Conservation (phyloP, 1,140 invertebrate genomes). For the Drosophila repleta region DNA sequence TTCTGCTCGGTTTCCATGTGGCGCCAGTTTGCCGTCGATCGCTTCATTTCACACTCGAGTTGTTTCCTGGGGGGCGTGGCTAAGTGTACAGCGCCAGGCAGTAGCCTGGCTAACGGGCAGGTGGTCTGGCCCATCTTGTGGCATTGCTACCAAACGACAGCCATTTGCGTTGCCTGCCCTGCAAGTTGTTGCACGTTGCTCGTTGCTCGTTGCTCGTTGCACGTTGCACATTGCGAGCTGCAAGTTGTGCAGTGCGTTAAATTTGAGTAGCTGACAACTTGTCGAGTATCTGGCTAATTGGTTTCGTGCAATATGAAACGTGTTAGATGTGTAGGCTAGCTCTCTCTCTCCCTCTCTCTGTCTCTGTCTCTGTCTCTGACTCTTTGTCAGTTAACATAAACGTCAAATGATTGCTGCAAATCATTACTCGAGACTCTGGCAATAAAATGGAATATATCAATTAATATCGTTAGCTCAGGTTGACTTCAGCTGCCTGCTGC, state of each 20-base stretch:
- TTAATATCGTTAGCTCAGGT: no score
- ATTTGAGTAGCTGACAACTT: conserved; percentile 59
- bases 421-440: no score
- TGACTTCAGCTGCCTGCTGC: no score
- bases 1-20: background rate
- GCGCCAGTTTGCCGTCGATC: conserved; percentile 18
- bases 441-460: no score
- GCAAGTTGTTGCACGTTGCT: conserved; percentile 29
- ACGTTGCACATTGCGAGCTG: background rate
- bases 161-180: conserved; percentile 22
- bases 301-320: conserved; percentile 53
- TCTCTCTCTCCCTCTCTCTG: background rate
- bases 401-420: no score
- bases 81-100: conserved; percentile 29
- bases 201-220: conserved; percentile 12
- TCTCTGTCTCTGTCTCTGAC: background rate
- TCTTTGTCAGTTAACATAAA: no score
- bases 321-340: conserved; percentile 25
- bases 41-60: conserved; percentile 42
- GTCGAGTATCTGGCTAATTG: conserved; percentile 45
- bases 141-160: conserved; percentile 21
- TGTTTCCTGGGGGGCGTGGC: conserved; percentile 35
- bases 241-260: conserved; percentile 50
- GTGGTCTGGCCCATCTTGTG: conserved; percentile 4
- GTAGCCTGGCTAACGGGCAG: background rate